Conservation (phyloP, 2,113 vertebrate species). For the Tinamus guttatus region DNA sequence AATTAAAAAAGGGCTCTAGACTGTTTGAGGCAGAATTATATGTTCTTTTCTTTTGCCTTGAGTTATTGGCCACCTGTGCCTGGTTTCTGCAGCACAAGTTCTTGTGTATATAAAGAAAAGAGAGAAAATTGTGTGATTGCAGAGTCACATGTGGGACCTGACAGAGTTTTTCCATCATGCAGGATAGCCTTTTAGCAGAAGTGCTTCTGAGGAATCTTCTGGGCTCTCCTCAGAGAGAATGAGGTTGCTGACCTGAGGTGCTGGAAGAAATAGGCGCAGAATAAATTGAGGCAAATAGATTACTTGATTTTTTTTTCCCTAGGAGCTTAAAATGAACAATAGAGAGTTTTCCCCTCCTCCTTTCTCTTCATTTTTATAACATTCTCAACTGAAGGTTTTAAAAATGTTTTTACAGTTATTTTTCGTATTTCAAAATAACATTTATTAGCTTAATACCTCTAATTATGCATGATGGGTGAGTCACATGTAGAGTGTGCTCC, state of each 20-base stretch:
- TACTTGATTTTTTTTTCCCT: not conserved
- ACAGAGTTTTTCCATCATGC: not conserved
- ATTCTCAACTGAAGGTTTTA: not conserved
- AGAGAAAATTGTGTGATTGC: not conserved
- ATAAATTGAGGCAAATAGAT: not conserved
- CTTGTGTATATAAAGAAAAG: not conserved
- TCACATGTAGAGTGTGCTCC: slow-evolving; percentile 16
- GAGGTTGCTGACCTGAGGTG: not conserved
- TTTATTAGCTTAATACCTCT: slow-evolving; percentile 46
- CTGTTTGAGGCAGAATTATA: not conserved
- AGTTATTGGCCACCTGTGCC: not conserved
- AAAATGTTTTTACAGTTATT: slow-evolving; percentile 49
- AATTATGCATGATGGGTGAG: slow-evolving; percentile 39
- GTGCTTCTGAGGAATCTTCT: not conserved
- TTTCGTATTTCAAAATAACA: slow-evolving; percentile 48
- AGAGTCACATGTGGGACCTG: not conserved
- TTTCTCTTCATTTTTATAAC: not conserved
- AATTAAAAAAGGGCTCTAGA: not conserved
- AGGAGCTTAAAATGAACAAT: not conserved
- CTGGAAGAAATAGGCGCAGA: not conserved
- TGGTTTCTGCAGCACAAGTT: not conserved
- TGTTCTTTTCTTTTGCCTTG: not conserved
- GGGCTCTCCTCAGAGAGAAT: not conserved
- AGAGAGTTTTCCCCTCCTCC: not conserved
- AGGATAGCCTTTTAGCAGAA: not conserved